phyloP scores from a whole-genome alignment of 92 coral and sea anemone species.

The Actinernus sp. region DNA sequence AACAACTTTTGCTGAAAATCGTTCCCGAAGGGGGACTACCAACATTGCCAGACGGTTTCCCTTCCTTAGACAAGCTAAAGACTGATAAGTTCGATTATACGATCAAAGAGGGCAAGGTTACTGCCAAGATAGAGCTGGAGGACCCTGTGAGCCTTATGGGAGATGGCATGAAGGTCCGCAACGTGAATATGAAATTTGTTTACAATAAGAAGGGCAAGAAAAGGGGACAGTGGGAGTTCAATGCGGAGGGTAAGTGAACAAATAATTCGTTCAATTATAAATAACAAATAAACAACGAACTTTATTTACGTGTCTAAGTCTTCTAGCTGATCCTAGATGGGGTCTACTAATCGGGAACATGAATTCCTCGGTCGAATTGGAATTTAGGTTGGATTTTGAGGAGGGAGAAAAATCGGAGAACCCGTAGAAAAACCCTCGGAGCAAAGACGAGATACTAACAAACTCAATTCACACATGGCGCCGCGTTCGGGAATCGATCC shows the following conservation, averaged over 20 bases:
- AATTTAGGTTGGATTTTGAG: too few species aligned
- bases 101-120: slow-evolving; percentile 72
- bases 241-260: slow-evolving; percentile 79
- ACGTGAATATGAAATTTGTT: slow-evolving; percentile 76
- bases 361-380: too few species aligned
- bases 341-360: too few species aligned
- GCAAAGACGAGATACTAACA: too few species aligned
- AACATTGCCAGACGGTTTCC: slow-evolving; percentile 91
- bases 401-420: too few species aligned
- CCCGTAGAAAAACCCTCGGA: too few species aligned
- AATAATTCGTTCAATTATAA: too few species aligned
- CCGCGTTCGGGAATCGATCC: too few species aligned
- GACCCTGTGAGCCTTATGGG: slow-evolving; percentile 87
- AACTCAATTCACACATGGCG: too few species aligned
- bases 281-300: too few species aligned
- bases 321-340: too few species aligned
- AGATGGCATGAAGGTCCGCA: slow-evolving; percentile 70
- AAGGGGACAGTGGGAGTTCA: slow-evolving; percentile 86
- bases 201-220: slow-evolving; percentile 67
- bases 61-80: slow-evolving; percentile 73
- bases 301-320: too few species aligned
- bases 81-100: slow-evolving; percentile 91
- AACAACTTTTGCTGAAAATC: slow-evolving; percentile 73
- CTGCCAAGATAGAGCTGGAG: slow-evolving; percentile 82
- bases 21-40: slow-evolving; percentile 87